Evolutionary conservation across 2,888 invertebrate genomes (phyloP), one percentile per base, ranked within the genome.

Genomic region (Nomada ferruginata): DNA sequence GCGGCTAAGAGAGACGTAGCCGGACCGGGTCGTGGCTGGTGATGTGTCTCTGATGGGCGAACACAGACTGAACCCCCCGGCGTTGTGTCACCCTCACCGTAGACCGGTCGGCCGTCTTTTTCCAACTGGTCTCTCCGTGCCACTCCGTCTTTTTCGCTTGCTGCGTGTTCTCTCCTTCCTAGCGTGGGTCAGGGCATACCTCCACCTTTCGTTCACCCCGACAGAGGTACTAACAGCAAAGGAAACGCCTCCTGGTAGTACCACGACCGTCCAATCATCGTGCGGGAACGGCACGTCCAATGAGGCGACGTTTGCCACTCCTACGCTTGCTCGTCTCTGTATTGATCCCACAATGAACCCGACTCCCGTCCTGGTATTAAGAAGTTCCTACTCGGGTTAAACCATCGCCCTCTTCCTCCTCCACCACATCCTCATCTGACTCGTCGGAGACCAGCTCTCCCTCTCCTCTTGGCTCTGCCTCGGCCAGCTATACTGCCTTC

Each of bases 271-370:
- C 92, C 92, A 92, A 92, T 92, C 90, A 83, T 73, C 84, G 82
- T 72, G 76, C 85, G 82, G 77, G 82, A 88, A 82, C 90, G 87
- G 88, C 86, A 69, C 80, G 86, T 90, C 93, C 93, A 94, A 94
- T 93, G 90, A 91, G 90, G 82, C 90, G 86, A 85, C 91, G 89
- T 76, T 85, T 89, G 92, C 92, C 93, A 92, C 93, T 93, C 93
- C 94, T 93, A 93, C 92, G 91, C 90, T 88, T 87, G 66, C 65
- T 74, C 85, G 79, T 86, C 86, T 86, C 85, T 82, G 92, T 93
- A 93, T 93, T 93, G 93, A 93, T 93, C 93, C 92, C 93, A 92
- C 93, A 93, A 93, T 93, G 93, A 93, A 93, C 93, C 92, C 91
- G 87, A 84, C 88, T 82, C 76, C 85, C 82, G 84, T 81, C 84